phyloP scores from a whole-genome alignment of 1,140 invertebrate species.

The Campodea augens region DNA sequence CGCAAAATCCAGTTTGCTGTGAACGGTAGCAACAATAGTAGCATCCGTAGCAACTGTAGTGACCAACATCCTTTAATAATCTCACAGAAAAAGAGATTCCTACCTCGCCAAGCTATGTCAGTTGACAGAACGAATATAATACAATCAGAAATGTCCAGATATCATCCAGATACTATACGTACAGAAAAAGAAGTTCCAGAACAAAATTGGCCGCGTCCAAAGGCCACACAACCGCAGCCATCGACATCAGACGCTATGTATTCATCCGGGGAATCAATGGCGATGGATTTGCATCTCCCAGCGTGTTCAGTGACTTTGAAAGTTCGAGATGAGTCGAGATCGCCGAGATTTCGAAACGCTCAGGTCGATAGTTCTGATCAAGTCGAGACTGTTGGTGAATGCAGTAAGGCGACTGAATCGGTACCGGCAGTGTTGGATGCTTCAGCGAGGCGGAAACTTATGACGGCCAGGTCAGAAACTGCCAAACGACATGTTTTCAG shows the following conservation, averaged over 20 bases:
- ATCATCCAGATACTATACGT: too few relatives aligned
- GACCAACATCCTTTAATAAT: too few relatives aligned
- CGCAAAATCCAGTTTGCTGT: too few relatives aligned
- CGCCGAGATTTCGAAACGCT: neutral
- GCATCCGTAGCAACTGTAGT: too few relatives aligned
- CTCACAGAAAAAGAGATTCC: too few relatives aligned
- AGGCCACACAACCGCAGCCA: too few relatives aligned
- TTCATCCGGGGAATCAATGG: slow-evolving; percentile 43
- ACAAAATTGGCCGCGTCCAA: slow-evolving; percentile 11
- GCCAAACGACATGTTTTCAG: slow-evolving; percentile 49
- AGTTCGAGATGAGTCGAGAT: slow-evolving; percentile 33
- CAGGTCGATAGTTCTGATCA: slow-evolving; percentile 3
- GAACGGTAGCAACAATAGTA: too few relatives aligned
- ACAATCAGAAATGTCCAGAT: too few relatives aligned
- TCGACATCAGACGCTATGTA: neutral
- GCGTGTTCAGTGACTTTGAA: slow-evolving; percentile 43
- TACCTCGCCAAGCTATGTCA: slow-evolving; percentile 8
- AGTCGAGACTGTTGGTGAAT: slow-evolving; percentile 8
- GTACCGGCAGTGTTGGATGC: too few relatives aligned
- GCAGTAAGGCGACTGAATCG: slow-evolving; percentile 7
- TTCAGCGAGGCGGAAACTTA: neutral
- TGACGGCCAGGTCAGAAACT: slow-evolving; percentile 32
- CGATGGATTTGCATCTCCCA: slow-evolving; percentile 45
- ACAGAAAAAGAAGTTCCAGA: slow-evolving; percentile 13
- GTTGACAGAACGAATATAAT: too few relatives aligned